Conservation (phyloP, 2,113 vertebrate species). For the Pelvicachromis taeniatus region DNA sequence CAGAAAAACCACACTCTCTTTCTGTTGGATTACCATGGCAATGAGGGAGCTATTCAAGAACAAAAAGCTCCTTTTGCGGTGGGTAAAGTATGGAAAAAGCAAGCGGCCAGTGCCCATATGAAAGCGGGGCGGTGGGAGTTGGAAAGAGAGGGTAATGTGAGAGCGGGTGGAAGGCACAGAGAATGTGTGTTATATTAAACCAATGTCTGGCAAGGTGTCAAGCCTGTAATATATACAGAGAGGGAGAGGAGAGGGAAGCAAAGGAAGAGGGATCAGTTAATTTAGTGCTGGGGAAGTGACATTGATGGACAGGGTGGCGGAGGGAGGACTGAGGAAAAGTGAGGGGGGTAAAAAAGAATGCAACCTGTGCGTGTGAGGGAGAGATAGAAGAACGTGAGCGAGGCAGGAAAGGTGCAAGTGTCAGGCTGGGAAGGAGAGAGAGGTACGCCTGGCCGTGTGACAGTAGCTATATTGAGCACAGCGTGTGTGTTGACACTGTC, state of each 20-base stretch:
- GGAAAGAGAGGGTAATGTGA: slow-evolving; percentile 69
- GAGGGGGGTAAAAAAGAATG: slow-evolving; percentile 4
- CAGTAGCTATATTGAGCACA: slow-evolving; percentile 77
- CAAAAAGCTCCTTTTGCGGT: slow-evolving; percentile 64
- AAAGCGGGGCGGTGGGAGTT: slow-evolving; percentile 53
- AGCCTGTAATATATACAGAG: slow-evolving; percentile 53
- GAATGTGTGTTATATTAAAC: slow-evolving; percentile 71
- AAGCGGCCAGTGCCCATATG: slow-evolving; percentile 48
- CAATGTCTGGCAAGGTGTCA: slow-evolving; percentile 61
- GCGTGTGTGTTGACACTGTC: slow-evolving; percentile 76
- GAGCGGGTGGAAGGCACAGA: slow-evolving; percentile 57
- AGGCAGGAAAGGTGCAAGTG: slow-evolving; percentile 47
- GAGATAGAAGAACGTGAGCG: slow-evolving; percentile 22
- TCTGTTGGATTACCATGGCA: slow-evolving; percentile 67
- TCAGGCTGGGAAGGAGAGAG: slow-evolving; percentile 49
- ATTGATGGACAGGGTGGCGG: slow-evolving; percentile 49
- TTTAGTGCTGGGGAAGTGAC: slow-evolving; percentile 49
- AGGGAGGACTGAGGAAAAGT: background rate
- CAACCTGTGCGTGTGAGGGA: slow-evolving; percentile 24
- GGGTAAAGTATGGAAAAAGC: slow-evolving; percentile 64
- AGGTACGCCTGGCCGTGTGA: slow-evolving; percentile 69
- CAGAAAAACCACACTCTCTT: slow-evolving; percentile 57
- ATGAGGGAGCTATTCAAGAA: slow-evolving; percentile 69
- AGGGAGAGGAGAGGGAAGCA: slow-evolving; percentile 5
- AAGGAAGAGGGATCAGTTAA: slow-evolving; percentile 56